Base-by-base conservation (phyloP, 2,888 invertebrate genomes). In the Nesidiocoris tenuis region DNA sequence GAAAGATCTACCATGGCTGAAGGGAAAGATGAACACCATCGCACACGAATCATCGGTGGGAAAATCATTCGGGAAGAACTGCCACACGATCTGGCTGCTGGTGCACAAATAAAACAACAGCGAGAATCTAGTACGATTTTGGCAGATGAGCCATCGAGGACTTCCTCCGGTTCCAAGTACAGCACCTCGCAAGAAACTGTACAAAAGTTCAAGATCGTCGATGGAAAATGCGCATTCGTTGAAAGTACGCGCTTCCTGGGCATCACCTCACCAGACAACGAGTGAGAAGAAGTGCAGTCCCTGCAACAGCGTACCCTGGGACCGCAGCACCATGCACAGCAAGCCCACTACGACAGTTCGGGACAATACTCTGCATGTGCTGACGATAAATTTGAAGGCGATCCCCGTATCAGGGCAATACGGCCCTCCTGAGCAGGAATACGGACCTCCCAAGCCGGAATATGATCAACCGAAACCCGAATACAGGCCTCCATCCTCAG, bases 231-330 rank as follows among this genome's bases (percentile, higher is more conserved):
- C n/a, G n/a, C n/a, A n/a, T n/a, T n/a, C n/a, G n/a, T n/a, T n/a
- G n/a, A n/a, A n/a, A n/a, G n/a, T n/a, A n/a, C 65, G 67, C 3
- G 65, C 64, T 63, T 86, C 87, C 78, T 87, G 87, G 81, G 87
- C 63, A 19, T 76, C 78, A 17, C 61, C 72, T 12, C 70, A 57
- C 2, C 72, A 72, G 17, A 72, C 72, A 1, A 72, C 72, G 1
- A 72, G 72, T 19, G 72, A 61, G 12, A 72, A 72, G 63, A 75
- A 87, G 78, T 94, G 94, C 82, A 90, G 91, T 82, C 88, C 91
- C 74, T 94, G 94, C 82, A 92, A 93, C 82, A 87, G 88, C 82
- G 88, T 89, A 81, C 93, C 94, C 77, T 94, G 94, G 94, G 87
- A 12, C 79, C 81, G 22, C 25, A 54, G 25, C 54, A 56, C 19